Percentiles rank a stretch among this genome's conserved stretches.
phyloP scores from a whole-genome alignment of 2,888 invertebrate species.

The Prosapia bicincta region DNA sequence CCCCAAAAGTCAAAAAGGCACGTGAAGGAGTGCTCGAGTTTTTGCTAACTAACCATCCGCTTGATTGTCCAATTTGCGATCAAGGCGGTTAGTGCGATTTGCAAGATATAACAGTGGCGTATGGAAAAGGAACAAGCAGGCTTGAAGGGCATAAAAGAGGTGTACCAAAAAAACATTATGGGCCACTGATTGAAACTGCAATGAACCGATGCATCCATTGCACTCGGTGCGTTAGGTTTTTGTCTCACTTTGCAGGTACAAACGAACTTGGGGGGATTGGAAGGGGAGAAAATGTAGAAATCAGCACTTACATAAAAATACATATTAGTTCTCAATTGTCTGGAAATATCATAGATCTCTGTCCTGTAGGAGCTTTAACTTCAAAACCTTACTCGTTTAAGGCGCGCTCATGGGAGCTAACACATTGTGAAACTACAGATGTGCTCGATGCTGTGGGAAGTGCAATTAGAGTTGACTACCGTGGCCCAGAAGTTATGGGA shows the following conservation, averaged over 20 bases:
- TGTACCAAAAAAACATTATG: slow-evolving; percentile 31
- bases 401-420: slow-evolving; percentile 34
- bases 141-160: no score
- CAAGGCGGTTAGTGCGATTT: slow-evolving; percentile 35
- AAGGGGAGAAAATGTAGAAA: not conserved
- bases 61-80: slow-evolving; percentile 38
- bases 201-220: slow-evolving; percentile 36
- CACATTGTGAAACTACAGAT: slow-evolving; percentile 29
- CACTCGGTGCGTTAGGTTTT: slow-evolving; percentile 31
- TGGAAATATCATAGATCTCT: slow-evolving; percentile 4
- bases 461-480: slow-evolving; percentile 28
- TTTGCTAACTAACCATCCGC: slow-evolving; percentile 36
- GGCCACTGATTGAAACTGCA: slow-evolving; percentile 31
- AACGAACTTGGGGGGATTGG: not conserved
- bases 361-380: slow-evolving; percentile 33
- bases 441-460: slow-evolving; percentile 18
- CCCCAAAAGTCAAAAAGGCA: slow-evolving; percentile 31
- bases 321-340: not conserved
- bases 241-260: not conserved
- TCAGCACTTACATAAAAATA: not conserved
- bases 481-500: slow-evolving; percentile 32
- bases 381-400: slow-evolving; percentile 34
- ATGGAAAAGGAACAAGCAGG: not conserved
- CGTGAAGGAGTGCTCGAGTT: slow-evolving; percentile 36
- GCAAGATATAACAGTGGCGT: slow-evolving; percentile 32